Evolutionary conservation across 2,888 invertebrate species (phyloP).

Genomic region (Acleris holmiana): DNA sequence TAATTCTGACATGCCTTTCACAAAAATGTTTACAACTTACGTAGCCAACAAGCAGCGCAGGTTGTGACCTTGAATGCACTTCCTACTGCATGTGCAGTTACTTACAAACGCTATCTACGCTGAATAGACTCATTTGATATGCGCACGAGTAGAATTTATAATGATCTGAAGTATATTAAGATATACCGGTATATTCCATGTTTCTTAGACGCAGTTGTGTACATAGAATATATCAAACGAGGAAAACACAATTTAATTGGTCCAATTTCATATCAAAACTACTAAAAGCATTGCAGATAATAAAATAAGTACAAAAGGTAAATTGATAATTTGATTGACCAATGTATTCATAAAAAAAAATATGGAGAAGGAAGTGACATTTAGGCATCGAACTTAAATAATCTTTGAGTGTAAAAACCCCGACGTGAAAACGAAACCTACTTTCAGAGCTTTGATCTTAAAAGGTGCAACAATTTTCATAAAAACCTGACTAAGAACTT

Average conservation of each 20-base stretch:
- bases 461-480: too few species aligned
- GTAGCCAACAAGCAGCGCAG: background rate
- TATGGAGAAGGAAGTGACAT: too few species aligned
- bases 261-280: background rate
- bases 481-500: too few species aligned
- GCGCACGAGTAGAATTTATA: slow-evolving; percentile 5
- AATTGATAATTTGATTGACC: too few species aligned
- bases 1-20: slow-evolving; percentile 2
- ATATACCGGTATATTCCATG: background rate
- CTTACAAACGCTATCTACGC: background rate
- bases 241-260: background rate
- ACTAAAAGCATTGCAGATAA: background rate
- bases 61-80: slow-evolving; percentile 27
- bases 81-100: slow-evolving; percentile 9
- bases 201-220: too few species aligned
- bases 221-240: background rate
- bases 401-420: too few species aligned
- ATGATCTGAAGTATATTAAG: background rate
- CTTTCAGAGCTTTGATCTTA: too few species aligned
- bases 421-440: too few species aligned
- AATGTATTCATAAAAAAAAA: too few species aligned
- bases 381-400: too few species aligned
- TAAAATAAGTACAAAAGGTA: background rate
- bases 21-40: background rate
- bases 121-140: slow-evolving; percentile 4